Evolutionary conservation across 2,113 vertebrate genomes (phyloP), one percentile per base, ranked within the genome.

Genomic region (Pelmatolapia mariae): DNA sequence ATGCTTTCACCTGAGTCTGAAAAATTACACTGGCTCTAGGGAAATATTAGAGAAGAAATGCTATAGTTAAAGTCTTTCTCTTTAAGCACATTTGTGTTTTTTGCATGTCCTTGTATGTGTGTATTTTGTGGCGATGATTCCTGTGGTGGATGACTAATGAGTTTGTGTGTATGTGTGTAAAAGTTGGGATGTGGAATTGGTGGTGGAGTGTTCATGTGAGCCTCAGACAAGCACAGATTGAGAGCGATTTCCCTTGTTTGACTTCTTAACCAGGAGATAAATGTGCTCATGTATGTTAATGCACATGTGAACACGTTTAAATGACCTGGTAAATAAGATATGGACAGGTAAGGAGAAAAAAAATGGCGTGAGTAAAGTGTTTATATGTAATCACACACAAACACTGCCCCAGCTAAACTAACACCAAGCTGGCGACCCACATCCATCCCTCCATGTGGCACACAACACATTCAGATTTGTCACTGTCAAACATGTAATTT

Each of bases 401-500:
- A 73, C 38, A 73, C 68, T 50, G n/a, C 78, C 24, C 71, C 10
- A 56, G 19, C 57, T 61, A 15, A 61, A 83, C 54, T 18, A 33
- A 56, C 15, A 24, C 52, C n/a, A 15, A 12, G 80, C 6, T n/a
- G 24, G 5, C 2, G 5, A 33, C 47, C 47, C 31, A 45, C 33
- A 52, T 81, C 63, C 53, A 22, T 81, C 50, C 53, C 33, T 59
- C 33, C 19, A 22, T 71, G 79, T 86, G 52, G 63, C 24, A 53
- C 33, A 78, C 38, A 45, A 29, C 36, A 24, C 73, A 71, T 52
- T 82, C n/a, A 50, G n/a, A 91, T 93, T 89, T 89, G 84, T 94
- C 87, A 90, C 73, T 50, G 88, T 94, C 88, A 84, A 89, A 87
- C 79, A 81, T 92, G 66, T 85, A 84, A 89, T 93, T 93, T 79